phyloP scores from a whole-genome alignment of 2,888 invertebrate species.

The Mallateleia sp. region DNA sequence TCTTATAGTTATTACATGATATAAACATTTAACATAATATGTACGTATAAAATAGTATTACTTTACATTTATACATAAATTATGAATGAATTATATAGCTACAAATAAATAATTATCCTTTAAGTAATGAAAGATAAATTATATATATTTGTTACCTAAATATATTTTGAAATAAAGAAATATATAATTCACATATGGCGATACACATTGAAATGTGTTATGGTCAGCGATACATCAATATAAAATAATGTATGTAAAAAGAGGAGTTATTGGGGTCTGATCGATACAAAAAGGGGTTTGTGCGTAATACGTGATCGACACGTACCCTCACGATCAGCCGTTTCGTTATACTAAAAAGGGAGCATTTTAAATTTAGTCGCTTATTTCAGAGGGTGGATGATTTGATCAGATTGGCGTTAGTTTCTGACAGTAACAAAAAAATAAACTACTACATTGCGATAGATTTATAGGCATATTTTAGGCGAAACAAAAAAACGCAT shows the following conservation, averaged over 20 bases:
- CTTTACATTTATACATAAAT: no score
- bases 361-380: slow-evolving; percentile 87
- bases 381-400: slow-evolving; percentile 85
- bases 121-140: no score
- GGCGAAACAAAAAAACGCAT: slow-evolving; percentile 16
- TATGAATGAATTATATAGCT: no score
- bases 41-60: no score
- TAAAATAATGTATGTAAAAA: slow-evolving; percentile 53
- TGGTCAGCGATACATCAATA: slow-evolving; percentile 56
- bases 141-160: neutral
- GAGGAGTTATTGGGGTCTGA: slow-evolving; percentile 63
- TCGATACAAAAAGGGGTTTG: slow-evolving; percentile 66
- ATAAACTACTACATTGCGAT: neutral
- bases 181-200: slow-evolving; percentile 47
- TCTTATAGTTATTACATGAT: no score
- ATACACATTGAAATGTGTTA: slow-evolving; percentile 54
- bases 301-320: slow-evolving; percentile 74
- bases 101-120: neutral
- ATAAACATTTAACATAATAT: no score
- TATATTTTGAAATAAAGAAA: neutral
- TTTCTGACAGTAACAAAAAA: slow-evolving; percentile 49
- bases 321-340: slow-evolving; percentile 82
- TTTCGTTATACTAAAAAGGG: slow-evolving; percentile 83
- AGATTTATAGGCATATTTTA: slow-evolving; percentile 34
- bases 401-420: slow-evolving; percentile 88